phyloP scores from a whole-genome alignment of 2,113 vertebrate species.

The Ameiurus melas region DNA sequence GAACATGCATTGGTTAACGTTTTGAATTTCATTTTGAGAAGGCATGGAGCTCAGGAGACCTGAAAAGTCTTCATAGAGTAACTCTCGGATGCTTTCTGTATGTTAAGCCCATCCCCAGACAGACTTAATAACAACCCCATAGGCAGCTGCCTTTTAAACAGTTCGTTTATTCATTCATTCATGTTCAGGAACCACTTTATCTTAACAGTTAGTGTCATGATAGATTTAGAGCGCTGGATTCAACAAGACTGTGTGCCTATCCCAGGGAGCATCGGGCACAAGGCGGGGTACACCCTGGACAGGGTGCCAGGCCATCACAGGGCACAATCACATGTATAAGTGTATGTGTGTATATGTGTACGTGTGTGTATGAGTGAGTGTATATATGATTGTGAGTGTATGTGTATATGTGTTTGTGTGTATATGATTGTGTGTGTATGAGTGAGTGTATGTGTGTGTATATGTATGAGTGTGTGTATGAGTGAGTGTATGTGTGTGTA shows the following conservation, averaged over 20 bases:
- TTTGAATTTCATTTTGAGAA: background rate
- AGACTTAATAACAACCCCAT: background rate
- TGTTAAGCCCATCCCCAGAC: background rate
- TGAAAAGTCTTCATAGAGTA: background rate
- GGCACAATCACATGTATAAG: no score
- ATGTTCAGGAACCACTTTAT: background rate
- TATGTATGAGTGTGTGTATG: no score
- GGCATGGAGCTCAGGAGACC: background rate
- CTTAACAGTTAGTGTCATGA: background rate
- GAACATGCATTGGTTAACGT: background rate
- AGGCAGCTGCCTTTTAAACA: background rate
- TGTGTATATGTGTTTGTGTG: no score
- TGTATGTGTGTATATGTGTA: no score
- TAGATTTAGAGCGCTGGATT: background rate
- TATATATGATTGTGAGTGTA: no score
- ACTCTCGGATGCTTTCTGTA: background rate
- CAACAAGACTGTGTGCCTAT: background rate
- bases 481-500: no score
- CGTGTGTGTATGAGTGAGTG: no score
- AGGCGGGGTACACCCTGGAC: no score
- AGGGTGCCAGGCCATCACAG: no score
- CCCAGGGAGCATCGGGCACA: no score
- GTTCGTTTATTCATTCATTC: background rate
- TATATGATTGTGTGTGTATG: no score
- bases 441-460: no score